Percentiles rank a stretch among this genome's conserved stretches.
Evolutionary conservation across 1,140 invertebrate species (phyloP).

Genomic region (Bombus huntii): DNA sequence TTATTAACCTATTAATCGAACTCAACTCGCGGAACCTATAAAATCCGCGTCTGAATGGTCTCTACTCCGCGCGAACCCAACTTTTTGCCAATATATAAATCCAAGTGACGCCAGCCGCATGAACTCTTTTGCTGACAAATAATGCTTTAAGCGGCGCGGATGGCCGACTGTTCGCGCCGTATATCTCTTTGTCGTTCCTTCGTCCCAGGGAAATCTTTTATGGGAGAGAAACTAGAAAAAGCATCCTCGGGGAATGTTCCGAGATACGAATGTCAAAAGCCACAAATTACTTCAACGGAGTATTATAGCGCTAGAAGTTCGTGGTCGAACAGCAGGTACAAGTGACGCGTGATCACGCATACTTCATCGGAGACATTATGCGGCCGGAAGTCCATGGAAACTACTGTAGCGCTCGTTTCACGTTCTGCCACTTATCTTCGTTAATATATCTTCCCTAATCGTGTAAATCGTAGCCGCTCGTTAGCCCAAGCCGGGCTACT

Average conservation of each 20-base stretch:
- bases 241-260: not conserved
- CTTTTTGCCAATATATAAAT: slow-evolving; percentile 36
- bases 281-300: slow-evolving; percentile 37
- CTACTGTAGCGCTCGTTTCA: not conserved
- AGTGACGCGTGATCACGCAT: slow-evolving; percentile 26
- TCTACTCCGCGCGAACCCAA: not conserved
- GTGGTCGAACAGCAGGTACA: not conserved
- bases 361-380: slow-evolving; percentile 32
- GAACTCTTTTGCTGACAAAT: slow-evolving; percentile 46
- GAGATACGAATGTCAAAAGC: slow-evolving; percentile 39
- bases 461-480: slow-evolving; percentile 39
- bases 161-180: not conserved
- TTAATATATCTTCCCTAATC: slow-evolving; percentile 24
- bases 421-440: not conserved
- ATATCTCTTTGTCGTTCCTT: slow-evolving; percentile 9
- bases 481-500: not conserved
- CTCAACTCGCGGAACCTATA: not conserved
- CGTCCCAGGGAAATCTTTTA: not conserved
- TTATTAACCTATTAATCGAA: slow-evolving; percentile 24
- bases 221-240: not conserved
- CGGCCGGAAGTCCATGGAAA: not conserved
- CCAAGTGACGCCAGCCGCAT: slow-evolving; percentile 27
- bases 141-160: slow-evolving; percentile 28
- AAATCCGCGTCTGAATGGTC: not conserved
- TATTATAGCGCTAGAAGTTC: slow-evolving; percentile 25